Percentiles rank a stretch among this genome's conserved stretches.
Evolutionary conservation across 2,113 vertebrate genomes (phyloP).

Genomic region (Aegotheles bennettii): DNA sequence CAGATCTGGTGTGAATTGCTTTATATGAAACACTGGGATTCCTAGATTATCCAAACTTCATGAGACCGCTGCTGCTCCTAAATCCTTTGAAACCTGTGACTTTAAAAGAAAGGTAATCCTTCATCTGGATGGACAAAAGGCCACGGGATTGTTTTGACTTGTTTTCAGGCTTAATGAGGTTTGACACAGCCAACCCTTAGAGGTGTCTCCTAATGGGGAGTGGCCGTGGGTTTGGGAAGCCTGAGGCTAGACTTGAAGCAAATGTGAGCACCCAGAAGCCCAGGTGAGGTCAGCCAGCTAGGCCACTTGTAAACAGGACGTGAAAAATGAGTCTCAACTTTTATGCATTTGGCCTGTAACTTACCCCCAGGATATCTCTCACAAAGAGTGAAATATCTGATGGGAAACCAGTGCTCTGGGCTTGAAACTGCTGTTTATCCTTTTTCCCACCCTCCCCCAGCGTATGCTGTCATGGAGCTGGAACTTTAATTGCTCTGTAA

Average conservation of each 20-base stretch:
- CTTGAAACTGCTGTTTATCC: neutral
- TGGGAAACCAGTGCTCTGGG: neutral
- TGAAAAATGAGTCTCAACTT: constrained; percentile 28
- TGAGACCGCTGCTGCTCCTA: neutral
- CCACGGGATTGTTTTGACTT: constrained; percentile 7
- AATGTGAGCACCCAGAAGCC: neutral
- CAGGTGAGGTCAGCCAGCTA: neutral
- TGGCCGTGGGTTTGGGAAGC: neutral
- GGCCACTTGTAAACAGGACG: neutral
- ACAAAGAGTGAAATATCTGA: neutral
- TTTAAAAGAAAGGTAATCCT: neutral
- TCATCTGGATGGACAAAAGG: neutral
- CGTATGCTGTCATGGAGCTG: neutral
- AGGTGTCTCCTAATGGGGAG: constrained; percentile 4
- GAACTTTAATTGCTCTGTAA: neutral
- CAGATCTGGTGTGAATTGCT: constrained; percentile 21
- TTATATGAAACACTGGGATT: neutral
- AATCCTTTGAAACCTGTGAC: neutral
- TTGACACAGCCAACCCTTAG: neutral
- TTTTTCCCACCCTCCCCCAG: neutral
- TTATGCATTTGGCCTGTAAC: neutral
- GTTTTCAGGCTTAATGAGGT: neutral
- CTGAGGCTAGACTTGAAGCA: neutral
- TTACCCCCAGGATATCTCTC: neutral
- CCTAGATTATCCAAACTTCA: neutral